Evolutionary conservation across 2,797 vertebrate genomes (phyloP).

Genomic region (Lycodopsis pacificus): DNA sequence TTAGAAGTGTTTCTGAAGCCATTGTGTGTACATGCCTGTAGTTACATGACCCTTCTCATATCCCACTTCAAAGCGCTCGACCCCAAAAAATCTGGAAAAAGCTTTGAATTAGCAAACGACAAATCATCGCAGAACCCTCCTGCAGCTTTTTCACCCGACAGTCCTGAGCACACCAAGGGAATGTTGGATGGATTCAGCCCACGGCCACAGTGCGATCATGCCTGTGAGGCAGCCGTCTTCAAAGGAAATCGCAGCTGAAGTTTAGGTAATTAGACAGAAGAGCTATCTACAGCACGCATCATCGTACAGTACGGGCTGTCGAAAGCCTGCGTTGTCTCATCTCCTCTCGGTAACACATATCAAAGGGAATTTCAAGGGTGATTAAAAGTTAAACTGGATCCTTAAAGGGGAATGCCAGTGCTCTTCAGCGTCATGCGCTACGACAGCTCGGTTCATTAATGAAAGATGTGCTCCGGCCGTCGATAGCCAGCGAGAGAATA

Average conservation of each 20-base stretch:
- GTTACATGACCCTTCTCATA: constrained; percentile 41
- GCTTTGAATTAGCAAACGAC: constrained; percentile 73
- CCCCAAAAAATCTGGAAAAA: constrained; percentile 50
- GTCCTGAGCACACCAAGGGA: constrained; percentile 56
- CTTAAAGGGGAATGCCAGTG: constrained; percentile 57
- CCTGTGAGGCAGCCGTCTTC: constrained; percentile 68
- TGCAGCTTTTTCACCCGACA: constrained; percentile 55
- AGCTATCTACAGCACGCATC: constrained; percentile 71
- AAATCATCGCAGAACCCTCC: constrained; percentile 69
- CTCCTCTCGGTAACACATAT: constrained; percentile 67
- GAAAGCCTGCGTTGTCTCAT: constrained; percentile 65
- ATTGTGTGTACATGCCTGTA: constrained; percentile 31
- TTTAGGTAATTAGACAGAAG: constrained; percentile 79
- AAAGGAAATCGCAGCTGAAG: constrained; percentile 77
- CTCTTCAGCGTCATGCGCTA: constrained; percentile 25
- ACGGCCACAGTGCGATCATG: constrained; percentile 66
- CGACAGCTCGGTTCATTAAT: constrained; percentile 30
- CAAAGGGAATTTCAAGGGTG: constrained; percentile 79
- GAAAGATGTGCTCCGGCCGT: not conserved
- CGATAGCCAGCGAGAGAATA: not conserved
- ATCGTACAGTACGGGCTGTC: constrained; percentile 51
- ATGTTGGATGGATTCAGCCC: constrained; percentile 67
- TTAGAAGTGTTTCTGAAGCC: constrained; percentile 15
- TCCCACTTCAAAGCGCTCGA: constrained; percentile 58
- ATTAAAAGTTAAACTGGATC: constrained; percentile 79